A percentile compares a stretch with the other conserved stretches of the same genome.
phyloP scores from a whole-genome alignment of 2,888 invertebrate species.

The Platerodrilus igneus region DNA sequence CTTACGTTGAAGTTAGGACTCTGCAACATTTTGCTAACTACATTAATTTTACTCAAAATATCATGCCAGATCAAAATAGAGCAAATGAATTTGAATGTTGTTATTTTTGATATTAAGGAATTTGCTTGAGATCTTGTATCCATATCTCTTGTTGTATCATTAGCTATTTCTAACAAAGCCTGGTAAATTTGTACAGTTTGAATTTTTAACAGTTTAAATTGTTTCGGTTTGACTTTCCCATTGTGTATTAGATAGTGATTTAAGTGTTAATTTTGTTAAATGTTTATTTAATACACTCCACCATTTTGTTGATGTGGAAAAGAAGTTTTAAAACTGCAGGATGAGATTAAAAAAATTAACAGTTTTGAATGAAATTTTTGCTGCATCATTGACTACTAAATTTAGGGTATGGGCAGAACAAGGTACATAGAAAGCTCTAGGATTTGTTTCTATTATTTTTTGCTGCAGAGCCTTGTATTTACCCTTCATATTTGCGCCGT shows the following conservation, averaged over 20 bases:
- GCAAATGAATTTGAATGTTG: conserved; percentile 7
- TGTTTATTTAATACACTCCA: conserved; percentile 10
- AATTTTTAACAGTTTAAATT: conserved; percentile 5
- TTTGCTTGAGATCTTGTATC: background rate
- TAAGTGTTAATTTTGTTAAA: conserved; percentile 5
- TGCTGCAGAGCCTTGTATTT: conserved; percentile 3
- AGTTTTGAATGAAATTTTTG: conserved; percentile 12
- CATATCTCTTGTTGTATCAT: background rate
- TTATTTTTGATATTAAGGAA: conserved; percentile 1
- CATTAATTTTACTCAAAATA: conserved; percentile 7
- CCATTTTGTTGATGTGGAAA: conserved; percentile 22
- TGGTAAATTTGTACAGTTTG: conserved; percentile 8
- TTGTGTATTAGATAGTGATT: conserved; percentile 7
- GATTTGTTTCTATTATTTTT: background rate
- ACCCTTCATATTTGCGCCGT: too few species aligned
- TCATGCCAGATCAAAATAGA: conserved; percentile 11
- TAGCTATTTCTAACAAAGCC: conserved; percentile 3
- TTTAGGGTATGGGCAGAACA: background rate
- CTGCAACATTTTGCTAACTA: too few species aligned
- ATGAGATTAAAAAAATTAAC: conserved; percentile 24
- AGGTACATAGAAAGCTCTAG: background rate
- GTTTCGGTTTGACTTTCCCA: conserved; percentile 13
- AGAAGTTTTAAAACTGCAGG: conserved; percentile 25
- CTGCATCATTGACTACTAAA: conserved; percentile 1
- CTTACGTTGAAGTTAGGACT: too few species aligned